These are phyloP conservation scores for Hippocampus guttulatus DNA, from an alignment of 2,113 vertebrate genomes.

Conservation along the genomic window DNA sequence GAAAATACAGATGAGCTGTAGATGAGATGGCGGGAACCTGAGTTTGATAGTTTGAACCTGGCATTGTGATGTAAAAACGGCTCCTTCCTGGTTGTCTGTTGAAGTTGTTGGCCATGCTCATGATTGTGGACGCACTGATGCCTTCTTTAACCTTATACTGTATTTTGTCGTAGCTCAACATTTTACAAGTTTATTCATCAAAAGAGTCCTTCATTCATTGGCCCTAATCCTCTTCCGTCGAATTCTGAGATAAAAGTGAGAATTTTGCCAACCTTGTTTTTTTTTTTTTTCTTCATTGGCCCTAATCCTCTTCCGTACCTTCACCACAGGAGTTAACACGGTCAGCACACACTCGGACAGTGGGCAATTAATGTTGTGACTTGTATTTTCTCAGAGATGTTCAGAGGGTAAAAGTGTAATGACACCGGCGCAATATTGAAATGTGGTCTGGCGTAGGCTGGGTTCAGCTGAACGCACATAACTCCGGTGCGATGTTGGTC, in stretches of 20 bases:
- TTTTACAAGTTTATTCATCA: too few species aligned
- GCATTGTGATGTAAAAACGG: slow-evolving; percentile 35
- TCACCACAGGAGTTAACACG: too few species aligned
- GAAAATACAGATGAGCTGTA: slow-evolving; percentile 16
- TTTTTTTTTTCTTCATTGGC: too few species aligned
- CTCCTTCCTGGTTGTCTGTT: slow-evolving; percentile 4
- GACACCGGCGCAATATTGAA: neutral
- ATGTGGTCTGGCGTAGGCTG: neutral
- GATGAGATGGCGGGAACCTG: neutral
- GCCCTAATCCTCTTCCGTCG: too few species aligned
- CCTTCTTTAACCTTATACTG: too few species aligned
- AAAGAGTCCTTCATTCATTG: too few species aligned
- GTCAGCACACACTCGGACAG: too few species aligned
- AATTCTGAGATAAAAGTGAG: too few species aligned
- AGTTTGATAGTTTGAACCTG: slow-evolving; percentile 20
- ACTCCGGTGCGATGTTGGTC: slow-evolving; percentile 20
- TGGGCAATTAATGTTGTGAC: neutral
- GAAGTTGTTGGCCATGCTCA: slow-evolving; percentile 72
- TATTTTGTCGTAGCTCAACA: too few species aligned
- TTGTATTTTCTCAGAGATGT: slow-evolving; percentile 2
- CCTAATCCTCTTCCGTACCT: too few species aligned
- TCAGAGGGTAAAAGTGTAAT: neutral
- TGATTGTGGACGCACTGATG: slow-evolving; percentile 53
- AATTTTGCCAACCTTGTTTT: too few species aligned
- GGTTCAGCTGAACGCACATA: slow-evolving; percentile 29